Base-by-base conservation (phyloP, 1,140 invertebrate species). In the Cyclina sinensis region DNA sequence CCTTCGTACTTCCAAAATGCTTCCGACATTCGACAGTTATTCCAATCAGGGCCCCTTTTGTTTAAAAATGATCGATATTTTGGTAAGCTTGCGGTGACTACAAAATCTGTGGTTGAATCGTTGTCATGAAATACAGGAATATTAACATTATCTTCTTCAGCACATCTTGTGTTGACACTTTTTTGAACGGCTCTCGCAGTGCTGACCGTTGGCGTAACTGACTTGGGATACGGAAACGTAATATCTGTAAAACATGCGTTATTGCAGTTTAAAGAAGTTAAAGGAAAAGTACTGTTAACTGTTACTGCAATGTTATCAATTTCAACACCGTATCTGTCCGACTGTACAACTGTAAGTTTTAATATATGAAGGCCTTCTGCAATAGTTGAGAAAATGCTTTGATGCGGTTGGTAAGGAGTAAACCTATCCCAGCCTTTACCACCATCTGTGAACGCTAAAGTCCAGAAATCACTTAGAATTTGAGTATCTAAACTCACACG, bases 31-130 rank as follows among this genome's bases (percentile, higher is more conserved):
- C 82, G 37, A 62, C 91, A 92, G 48, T 90, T 82, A 16, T 73
- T 65, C 78, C 73, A 92, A 65, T 92, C 90, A 21, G 90, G 35
- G 7, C 90, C 88, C 24, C 91, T 54, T 24, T 80, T 82, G 70
- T 88, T 88, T n/a, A 43, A 1, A 82, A 82, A 88, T 27, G 86
- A 81, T 0, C 24, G 70, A 76, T 88, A 88, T 74, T 88, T 82
- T 14, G 86, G 86, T 35, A 88, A 48, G 76, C 65, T 82, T n/a
- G 86, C 86, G 9, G 79, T 62, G 0, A 88, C 27, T 43, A 59
- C 39, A 62, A 59, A 88, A 39, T 59, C 81, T 32, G 14, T 16
- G 16, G 62, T 35, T 1, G 5, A 24, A 16, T 9, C 89, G 65
- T 21, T 84, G 7, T 83, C 86, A 46, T 83, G 68, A 57, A 82